Evolutionary conservation across 2,888 invertebrate genomes (phyloP).

Genomic region (Rhamphomyia laevipes): DNA sequence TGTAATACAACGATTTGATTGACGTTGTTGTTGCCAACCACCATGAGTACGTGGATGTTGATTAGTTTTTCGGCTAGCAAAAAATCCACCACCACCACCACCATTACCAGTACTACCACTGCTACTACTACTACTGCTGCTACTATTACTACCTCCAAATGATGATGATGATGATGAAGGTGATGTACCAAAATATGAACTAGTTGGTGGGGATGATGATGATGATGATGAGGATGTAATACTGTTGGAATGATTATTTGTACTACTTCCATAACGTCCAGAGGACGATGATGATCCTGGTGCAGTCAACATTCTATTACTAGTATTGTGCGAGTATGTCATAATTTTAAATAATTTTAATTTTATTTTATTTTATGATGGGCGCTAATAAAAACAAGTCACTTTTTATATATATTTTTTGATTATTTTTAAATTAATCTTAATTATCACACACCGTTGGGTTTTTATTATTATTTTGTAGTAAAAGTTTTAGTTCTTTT

Average conservation of each 20-base stretch:
- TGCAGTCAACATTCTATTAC: constrained; percentile 34
- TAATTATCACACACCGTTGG: constrained; percentile 35
- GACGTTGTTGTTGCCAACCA: constrained; percentile 10
- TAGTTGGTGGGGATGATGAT: constrained; percentile 15
- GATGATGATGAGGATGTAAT: constrained; percentile 28
- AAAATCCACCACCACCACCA: constrained; percentile 20
- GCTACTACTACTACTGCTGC: constrained; percentile 13
- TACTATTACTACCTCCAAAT: constrained; percentile 13
- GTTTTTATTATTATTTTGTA: constrained; percentile 2
- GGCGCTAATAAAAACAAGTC: no score
- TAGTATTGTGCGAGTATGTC: constrained; percentile 39
- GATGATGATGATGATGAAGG: constrained; percentile 21
- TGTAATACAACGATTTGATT: constrained; percentile 7
- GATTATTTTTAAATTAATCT: constrained; percentile 28
- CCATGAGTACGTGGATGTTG: constrained; percentile 18
- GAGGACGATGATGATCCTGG: constrained; percentile 21
- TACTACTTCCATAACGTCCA: constrained; percentile 7
- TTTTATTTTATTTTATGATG: constrained; percentile 5
- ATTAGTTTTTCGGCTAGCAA: constrained; percentile 22
- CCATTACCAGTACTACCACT: constrained; percentile 20
- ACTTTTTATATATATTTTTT: constrained; percentile 19
- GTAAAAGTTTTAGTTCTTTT: constrained; percentile 1
- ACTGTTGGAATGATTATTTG: constrained; percentile 37
- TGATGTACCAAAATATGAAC: constrained; percentile 21
- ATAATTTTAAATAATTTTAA: constrained; percentile 19